Evolutionary conservation across 2,888 invertebrate species (phyloP), one percentile per base, ranked within the genome.

Genomic region (Odontocerum albicorne): DNA sequence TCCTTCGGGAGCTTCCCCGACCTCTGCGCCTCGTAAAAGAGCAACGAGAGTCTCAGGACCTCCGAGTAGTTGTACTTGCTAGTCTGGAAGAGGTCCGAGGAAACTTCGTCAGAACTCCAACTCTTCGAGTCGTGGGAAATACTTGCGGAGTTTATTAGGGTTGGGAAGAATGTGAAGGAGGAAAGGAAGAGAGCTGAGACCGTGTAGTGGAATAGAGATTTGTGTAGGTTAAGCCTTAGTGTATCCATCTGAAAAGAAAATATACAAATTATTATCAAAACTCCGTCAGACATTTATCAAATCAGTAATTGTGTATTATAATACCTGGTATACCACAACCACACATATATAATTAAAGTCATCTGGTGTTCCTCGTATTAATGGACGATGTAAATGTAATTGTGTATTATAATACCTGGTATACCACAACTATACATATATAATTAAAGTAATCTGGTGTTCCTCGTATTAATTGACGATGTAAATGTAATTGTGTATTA

Each of bases 21-120:
- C 32, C 80, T 68, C 65, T 81, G 81, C 1, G 81, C 78, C 65
- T 81, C 81, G 67, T 79, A 81, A 64, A 80, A 81, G 44, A 79
- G 65, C 39, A 81, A 65, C 7, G 81, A 80, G 22, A 77, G 66
- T 57, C 71, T 69, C 47, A 81, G 58, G 1, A 74, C 79, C 57
- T 72, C 65, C 19, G 70, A 70, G 63, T 80, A 81, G 63, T 80
- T 70, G 53, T 56, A 59, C 20, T 55, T 59, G 22, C 31, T 47
- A 27, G 17, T 16, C 12, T 31, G 7, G 22, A 38, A 31, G 17
- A 38, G 21, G 4, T 46, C 20, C 27, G 6, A 15, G 17, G 38
- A 13, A n/a, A n/a, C n/a, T n/a, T n/a, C n/a, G 3, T 13, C 38
- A n/a, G 13, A 17, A 16, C 12, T 4, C 38, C 38, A 38, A 12